Evolutionary conservation across 2,113 vertebrate species (phyloP).

Genomic region (Sphyrna mokarran): DNA sequence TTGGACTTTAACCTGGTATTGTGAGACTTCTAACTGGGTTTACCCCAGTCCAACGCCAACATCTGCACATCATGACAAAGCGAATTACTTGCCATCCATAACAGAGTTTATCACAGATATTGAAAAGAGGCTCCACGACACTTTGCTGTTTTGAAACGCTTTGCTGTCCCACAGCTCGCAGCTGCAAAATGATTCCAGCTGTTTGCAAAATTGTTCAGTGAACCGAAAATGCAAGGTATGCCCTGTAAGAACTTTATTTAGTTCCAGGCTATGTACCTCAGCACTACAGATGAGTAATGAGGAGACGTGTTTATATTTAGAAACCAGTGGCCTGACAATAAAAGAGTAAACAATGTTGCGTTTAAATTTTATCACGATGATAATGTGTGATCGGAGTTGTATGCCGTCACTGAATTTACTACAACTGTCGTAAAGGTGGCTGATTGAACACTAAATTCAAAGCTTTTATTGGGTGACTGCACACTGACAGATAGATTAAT

Average conservation of each 20-base stretch:
- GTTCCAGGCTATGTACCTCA: not conserved
- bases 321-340: not conserved
- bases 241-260: not conserved
- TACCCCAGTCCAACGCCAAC: too few relatives aligned
- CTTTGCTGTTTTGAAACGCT: not conserved
- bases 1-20: too few relatives aligned
- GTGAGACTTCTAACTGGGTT: too few relatives aligned
- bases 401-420: not conserved
- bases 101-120: not conserved
- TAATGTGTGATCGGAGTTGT: not conserved
- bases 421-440: not conserved
- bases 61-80: too few relatives aligned
- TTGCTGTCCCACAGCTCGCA: not conserved
- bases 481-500: not conserved
- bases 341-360: not conserved
- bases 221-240: not conserved
- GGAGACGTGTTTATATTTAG: conserved; percentile 17
- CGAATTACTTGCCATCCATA: too few relatives aligned
- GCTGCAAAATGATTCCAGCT: not conserved
- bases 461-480: not conserved
- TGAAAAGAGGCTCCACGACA: not conserved
- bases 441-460: not conserved
- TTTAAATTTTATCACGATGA: not conserved
- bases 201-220: conserved; percentile 25
- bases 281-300: not conserved